These are phyloP conservation scores for Rhopalosiphum padi DNA, from an alignment of 1,140 invertebrate genomes.

Conservation along the genomic window DNA sequence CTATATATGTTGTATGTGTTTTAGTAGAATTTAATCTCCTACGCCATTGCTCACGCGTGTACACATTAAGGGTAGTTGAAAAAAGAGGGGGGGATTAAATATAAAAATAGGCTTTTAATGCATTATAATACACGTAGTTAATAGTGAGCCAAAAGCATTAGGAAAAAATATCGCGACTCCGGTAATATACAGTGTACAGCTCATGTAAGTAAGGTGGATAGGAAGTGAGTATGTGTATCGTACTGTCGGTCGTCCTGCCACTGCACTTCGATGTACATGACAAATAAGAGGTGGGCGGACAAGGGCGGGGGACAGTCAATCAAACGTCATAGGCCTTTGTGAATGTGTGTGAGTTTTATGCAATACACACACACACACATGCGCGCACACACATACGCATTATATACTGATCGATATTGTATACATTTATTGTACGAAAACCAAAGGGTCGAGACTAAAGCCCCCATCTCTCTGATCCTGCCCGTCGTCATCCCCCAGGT, in stretches of 20 bases:
- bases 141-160: background rate
- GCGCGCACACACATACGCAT: background rate
- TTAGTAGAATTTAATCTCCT: conserved; percentile 19
- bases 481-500: conserved; percentile 33
- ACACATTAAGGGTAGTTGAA: background rate
- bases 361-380: background rate
- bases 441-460: conserved; percentile 40
- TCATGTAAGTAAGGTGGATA: background rate
- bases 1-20: background rate
- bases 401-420: conserved; percentile 45
- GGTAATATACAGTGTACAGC: background rate
- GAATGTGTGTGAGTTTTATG: conserved; percentile 1
- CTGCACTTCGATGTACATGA: background rate
- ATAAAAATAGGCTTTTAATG: background rate
- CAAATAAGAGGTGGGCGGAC: background rate
- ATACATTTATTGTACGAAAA: background rate
- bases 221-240: background rate
- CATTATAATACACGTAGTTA: background rate
- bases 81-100: background rate
- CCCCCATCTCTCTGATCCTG: background rate
- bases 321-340: conserved; percentile 29
- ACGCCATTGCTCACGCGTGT: background rate
- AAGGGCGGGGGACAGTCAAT: conserved; percentile 22
- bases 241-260: background rate
- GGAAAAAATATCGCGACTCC: background rate